These are phyloP conservation scores for Cinclus mexicanus DNA, from an alignment of 2,113 vertebrate species.

Conservation along the genomic window DNA sequence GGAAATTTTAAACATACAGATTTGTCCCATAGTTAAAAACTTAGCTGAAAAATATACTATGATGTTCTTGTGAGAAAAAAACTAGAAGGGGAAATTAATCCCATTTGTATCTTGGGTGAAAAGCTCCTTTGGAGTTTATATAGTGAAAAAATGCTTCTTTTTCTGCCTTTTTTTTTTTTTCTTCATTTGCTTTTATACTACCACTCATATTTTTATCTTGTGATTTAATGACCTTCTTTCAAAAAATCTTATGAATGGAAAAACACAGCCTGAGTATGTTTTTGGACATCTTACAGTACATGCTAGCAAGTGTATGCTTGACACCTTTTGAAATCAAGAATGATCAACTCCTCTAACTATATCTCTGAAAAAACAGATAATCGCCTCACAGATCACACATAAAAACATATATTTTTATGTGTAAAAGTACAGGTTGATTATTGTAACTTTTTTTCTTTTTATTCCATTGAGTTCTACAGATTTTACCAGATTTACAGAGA, in stretches of 20 bases:
- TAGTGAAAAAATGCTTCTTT: not conserved
- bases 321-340: not conserved
- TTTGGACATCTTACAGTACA: accelerated
- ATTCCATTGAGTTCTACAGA: not conserved
- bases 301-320: not conserved
- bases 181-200: not conserved
- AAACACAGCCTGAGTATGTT: not conserved
- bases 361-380: not conserved
- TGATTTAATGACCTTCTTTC: not conserved
- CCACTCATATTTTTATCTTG: not conserved
- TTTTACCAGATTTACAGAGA: not conserved
- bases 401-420: not conserved
- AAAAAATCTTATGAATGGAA: not conserved
- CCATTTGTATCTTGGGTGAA: not conserved
- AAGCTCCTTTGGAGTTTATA: not conserved
- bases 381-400: not conserved
- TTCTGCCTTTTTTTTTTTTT: not conserved
- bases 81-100: not conserved
- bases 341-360: not conserved
- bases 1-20: not conserved
- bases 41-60: not conserved
- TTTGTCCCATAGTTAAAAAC: not conserved
- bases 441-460: not conserved
- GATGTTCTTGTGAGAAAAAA: not conserved
- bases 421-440: not conserved